Percentiles rank a stretch among this genome's conserved stretches.
phyloP scores from a whole-genome alignment of 1,140 invertebrate species.

The Drosophila miranda region DNA sequence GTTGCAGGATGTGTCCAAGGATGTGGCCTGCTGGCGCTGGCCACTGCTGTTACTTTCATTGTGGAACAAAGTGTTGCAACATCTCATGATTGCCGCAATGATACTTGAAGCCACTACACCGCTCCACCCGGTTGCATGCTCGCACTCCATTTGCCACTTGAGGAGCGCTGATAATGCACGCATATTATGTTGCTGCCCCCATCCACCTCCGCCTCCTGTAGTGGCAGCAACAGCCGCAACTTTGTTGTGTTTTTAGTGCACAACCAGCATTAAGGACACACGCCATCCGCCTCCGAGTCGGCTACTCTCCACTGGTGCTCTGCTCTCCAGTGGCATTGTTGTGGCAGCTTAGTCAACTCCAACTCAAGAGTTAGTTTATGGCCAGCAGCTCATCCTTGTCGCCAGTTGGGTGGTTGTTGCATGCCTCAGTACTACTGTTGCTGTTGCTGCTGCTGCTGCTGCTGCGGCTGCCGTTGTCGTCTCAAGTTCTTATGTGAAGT shows the following conservation, averaged over 20 bases:
- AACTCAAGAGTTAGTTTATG: constrained; percentile 74
- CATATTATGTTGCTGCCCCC: constrained; percentile 46
- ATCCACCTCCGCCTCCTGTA: constrained; percentile 1
- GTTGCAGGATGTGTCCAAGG: constrained; percentile 72
- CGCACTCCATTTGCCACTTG: constrained; percentile 68
- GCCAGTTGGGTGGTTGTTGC: constrained; percentile 7
- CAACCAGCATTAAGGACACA: constrained; percentile 58
- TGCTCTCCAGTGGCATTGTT: constrained; percentile 50
- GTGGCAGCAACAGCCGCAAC: constrained; percentile 24
- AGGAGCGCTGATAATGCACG: constrained; percentile 71
- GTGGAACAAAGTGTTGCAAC: constrained; percentile 37
- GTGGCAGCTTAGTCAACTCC: constrained; percentile 64
- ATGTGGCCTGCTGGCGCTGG: constrained; percentile 30
- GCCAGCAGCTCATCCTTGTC: constrained; percentile 44
- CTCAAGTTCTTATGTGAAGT: constrained; percentile 78
- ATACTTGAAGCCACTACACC: constrained; percentile 43
- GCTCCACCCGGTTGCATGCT: constrained; percentile 16
- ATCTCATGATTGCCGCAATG: constrained; percentile 53
- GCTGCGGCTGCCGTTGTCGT: constrained; percentile 52
- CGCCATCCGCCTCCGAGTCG: constrained; percentile 15
- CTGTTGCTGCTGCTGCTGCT: constrained; percentile 33
- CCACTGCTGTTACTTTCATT: constrained; percentile 27
- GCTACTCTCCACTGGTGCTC: neutral
- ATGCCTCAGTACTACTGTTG: neutral
- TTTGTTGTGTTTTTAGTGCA: constrained; percentile 52